Conservation (phyloP, 2,113 vertebrate genomes). For the Campylomormyrus tamandua region DNA sequence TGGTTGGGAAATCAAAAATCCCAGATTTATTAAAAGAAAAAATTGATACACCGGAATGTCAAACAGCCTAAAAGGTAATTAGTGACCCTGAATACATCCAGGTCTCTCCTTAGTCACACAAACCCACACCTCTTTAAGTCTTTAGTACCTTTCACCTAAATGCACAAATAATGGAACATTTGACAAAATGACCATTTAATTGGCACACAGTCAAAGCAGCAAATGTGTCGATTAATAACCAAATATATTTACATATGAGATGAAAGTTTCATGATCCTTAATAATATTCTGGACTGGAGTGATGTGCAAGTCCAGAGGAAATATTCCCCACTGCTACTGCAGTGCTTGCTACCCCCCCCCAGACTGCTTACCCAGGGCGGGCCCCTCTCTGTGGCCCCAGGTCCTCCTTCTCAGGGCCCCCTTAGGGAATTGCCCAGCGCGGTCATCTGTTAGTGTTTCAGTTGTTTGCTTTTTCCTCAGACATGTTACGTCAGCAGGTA, state of each 20-base stretch:
- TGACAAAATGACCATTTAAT: background rate
- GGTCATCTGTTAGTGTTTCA: background rate
- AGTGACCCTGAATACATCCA: background rate
- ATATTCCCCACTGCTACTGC: background rate
- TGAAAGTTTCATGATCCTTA: background rate
- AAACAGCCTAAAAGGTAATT: background rate
- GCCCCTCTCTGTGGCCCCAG: background rate
- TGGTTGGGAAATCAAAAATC: background rate
- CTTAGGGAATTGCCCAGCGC: background rate
- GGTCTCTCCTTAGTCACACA: background rate
- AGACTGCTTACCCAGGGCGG: background rate
- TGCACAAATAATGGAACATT: background rate
- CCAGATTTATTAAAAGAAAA: background rate
- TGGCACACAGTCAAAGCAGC: background rate
- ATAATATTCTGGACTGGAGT: background rate
- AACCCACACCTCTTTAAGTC: background rate
- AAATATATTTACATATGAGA: background rate
- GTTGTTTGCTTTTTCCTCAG: background rate
- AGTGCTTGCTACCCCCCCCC: background rate
- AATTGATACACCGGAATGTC: background rate
- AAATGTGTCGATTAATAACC: background rate
- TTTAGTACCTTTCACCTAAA: background rate
- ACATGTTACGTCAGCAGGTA: background rate
- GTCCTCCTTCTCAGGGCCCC: background rate
- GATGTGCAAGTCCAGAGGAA: background rate